phyloP scores from a whole-genome alignment of 2,113 vertebrate species.

The Brachypodius melanocephalos region DNA sequence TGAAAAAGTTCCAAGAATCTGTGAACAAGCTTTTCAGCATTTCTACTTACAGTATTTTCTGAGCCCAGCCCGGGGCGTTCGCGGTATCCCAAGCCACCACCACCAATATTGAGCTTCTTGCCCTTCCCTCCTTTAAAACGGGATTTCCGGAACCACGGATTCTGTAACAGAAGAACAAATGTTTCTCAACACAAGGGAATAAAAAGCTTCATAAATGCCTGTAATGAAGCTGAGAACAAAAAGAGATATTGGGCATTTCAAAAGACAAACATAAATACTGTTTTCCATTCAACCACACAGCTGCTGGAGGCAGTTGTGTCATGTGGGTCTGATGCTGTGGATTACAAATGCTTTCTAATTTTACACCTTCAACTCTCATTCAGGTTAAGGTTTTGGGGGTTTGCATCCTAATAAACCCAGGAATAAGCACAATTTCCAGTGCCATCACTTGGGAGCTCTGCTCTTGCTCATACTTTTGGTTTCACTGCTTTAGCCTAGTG shows the following conservation, averaged over 20 bases:
- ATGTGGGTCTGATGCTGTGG: neutral
- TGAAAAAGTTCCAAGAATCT: neutral
- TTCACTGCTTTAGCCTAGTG: neutral
- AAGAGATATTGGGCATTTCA: neutral
- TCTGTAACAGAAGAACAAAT: slow-evolving; percentile 70
- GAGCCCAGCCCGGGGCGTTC: slow-evolving; percentile 94
- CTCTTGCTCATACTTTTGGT: neutral
- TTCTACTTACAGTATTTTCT: slow-evolving; percentile 85
- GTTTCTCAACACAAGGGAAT: neutral
- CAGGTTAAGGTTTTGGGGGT: neutral
- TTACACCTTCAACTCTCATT: neutral
- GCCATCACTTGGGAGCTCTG: neutral
- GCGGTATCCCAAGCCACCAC: slow-evolving; percentile 92
- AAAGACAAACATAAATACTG: neutral
- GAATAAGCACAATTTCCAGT: neutral
- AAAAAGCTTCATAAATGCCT: neutral
- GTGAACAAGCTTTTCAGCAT: neutral
- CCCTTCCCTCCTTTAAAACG: slow-evolving; percentile 95
- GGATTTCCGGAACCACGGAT: slow-evolving; percentile 97
- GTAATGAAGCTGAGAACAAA: neutral
- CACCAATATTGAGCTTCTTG: slow-evolving; percentile 94
- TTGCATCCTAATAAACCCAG: neutral
- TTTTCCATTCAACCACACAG: neutral
- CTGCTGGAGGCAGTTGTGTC: neutral
- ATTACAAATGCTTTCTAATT: neutral